phyloP scores from a whole-genome alignment of 1,140 invertebrate species.

The Leptinotarsa defecta region DNA sequence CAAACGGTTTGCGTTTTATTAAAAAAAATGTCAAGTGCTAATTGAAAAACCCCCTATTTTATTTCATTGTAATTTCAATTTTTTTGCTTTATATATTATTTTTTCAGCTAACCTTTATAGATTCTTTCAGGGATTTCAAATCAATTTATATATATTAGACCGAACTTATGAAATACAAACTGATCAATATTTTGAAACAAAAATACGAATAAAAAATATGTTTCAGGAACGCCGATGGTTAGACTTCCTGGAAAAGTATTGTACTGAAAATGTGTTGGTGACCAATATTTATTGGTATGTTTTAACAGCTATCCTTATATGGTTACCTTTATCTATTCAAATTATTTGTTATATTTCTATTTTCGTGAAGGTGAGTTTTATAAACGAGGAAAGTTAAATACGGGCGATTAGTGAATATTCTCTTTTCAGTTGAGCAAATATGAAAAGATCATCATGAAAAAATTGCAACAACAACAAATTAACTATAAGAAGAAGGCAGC shows the following conservation, averaged over 20 bases:
- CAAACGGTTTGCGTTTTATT: too few species aligned
- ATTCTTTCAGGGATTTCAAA: too few species aligned
- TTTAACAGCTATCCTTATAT: constrained; percentile 69
- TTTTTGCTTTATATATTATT: too few species aligned
- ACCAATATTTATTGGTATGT: constrained; percentile 75
- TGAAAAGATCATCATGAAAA: constrained; percentile 61
- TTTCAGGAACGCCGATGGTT: constrained; percentile 69
- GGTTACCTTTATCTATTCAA: constrained; percentile 73
- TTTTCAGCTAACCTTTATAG: too few species aligned
- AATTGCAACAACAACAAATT: constrained; percentile 61
- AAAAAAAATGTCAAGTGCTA: too few species aligned
- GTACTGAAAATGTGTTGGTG: constrained; percentile 66
- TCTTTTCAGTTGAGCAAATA: constrained; percentile 62
- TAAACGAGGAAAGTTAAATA: not conserved
- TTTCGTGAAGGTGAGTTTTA: constrained; percentile 64
- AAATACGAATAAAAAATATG: not conserved
- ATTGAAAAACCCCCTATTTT: too few species aligned
- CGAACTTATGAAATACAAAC: not conserved
- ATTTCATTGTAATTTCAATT: too few species aligned
- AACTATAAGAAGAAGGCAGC: constrained; percentile 70
- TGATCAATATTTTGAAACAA: not conserved
- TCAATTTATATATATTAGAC: too few species aligned
- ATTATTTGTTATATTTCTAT: constrained; percentile 68
- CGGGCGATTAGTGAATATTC: constrained; percentile 10
- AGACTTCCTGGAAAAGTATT: constrained; percentile 71